These are phyloP conservation scores for Cynaeus angustus DNA, from an alignment of 2,888 invertebrate genomes.

Conservation along the genomic window DNA sequence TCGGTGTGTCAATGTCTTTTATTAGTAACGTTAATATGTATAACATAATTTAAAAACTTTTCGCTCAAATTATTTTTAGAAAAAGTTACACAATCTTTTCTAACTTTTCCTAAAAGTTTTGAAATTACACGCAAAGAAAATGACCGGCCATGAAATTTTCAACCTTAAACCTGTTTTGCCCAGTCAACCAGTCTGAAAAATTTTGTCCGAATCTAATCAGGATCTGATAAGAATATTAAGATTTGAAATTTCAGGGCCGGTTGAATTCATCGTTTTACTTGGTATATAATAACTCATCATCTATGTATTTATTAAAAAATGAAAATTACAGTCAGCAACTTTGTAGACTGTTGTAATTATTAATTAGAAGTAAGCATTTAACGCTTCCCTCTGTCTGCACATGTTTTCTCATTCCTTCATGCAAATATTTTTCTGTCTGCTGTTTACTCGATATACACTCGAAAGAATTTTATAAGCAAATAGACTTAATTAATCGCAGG, in stretches of 20 bases:
- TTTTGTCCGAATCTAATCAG: slow-evolving; percentile 2
- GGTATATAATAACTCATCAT: not conserved
- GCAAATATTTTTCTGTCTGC: slow-evolving; percentile 2
- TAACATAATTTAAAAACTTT: too few relatives aligned
- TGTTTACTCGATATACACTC: not conserved
- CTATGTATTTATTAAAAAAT: slow-evolving; percentile 4
- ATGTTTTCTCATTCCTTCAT: not conserved
- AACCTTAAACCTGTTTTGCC: slow-evolving; percentile 1
- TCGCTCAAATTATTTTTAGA: too few relatives aligned
- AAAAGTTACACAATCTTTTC: too few relatives aligned
- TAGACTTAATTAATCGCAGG: not conserved
- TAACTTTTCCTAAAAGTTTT: not conserved
- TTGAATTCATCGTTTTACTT: not conserved
- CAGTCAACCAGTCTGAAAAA: not conserved
- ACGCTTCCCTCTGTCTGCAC: not conserved
- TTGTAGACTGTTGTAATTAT: slow-evolving; percentile 2
- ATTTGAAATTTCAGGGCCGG: not conserved
- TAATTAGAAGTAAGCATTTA: slow-evolving; percentile 11
- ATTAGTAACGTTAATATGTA: too few relatives aligned
- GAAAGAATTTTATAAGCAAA: not conserved
- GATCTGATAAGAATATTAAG: not conserved
- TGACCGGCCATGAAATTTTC: slow-evolving; percentile 2
- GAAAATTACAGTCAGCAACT: slow-evolving; percentile 2
- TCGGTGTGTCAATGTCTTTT: too few relatives aligned
- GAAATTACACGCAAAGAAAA: slow-evolving; percentile 4